Evolutionary conservation across 2,888 invertebrate genomes (phyloP), one percentile per base, ranked within the genome.

Genomic region (Meandrusa payeni): DNA sequence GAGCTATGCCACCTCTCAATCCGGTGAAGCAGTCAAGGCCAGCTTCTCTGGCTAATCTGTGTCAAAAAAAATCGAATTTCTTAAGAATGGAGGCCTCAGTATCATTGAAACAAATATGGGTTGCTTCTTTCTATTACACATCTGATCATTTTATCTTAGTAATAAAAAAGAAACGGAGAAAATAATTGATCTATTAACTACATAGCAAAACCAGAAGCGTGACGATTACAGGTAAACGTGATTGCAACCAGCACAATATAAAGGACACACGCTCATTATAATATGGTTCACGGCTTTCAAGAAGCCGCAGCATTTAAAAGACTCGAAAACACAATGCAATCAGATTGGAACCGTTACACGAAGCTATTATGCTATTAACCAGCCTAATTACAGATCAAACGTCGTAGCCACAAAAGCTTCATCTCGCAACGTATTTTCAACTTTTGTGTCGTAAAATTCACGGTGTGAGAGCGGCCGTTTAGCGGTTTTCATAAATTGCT

Each of bases 361-460:
- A 51, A 62, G 68, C 74, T 64, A 80, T 79, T 81, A 81, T 72
- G 66, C 64, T 64, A 71, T 64, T 82, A 83, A 79, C 70, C 60
- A 76, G 80, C 80, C 77, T 78, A 83, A 86, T 86, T 85, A 83
- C 72, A 69, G 69, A 78, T 83, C 79, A 79, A 85, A 81, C 72
- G 74, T 61, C 64, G 69, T 65, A 73, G 81, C 83, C 86, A 77
- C 86, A 85, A 78, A 76, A 67, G 63, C 64, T 71, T 72, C 70
- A 76, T 81, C 78, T 81, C 63, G 64, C 56, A 67, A 64, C 64
- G 64, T 54, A 53, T 71, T 72, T 76, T 70, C 61, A 57, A 75
- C 78, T 78, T 75, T 81, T 78, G 78, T 76, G 73, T 66, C 69
- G 73, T 76, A 69, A 75, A 76, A 72, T 67, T 71, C 61, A 64